A percentile compares a stretch with the other conserved stretches of the same genome.
phyloP scores from a whole-genome alignment of 1,140 invertebrate genomes.

The Homarus americanus region DNA sequence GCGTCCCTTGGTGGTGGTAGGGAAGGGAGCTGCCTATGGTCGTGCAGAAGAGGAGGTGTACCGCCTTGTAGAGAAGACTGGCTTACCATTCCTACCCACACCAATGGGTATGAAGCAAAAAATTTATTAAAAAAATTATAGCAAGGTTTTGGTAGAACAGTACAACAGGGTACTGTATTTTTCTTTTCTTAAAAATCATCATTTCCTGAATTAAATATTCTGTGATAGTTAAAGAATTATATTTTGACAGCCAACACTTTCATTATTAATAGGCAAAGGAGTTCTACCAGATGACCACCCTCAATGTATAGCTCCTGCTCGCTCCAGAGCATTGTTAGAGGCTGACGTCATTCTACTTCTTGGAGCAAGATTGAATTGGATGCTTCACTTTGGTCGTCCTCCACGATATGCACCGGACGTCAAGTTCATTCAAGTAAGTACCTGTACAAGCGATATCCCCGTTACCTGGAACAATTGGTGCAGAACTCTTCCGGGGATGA shows the following conservation, averaged over 20 bases:
- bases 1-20: constrained; percentile 92
- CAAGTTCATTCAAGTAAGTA: constrained; percentile 91
- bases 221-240: too few relatives aligned
- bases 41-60: constrained; percentile 86
- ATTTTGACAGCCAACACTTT: too few relatives aligned
- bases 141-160: too few relatives aligned
- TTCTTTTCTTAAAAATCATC: background rate
- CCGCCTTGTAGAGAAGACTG: constrained; percentile 84
- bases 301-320: constrained; percentile 89
- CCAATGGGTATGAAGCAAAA: constrained; percentile 89
- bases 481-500: too few relatives aligned
- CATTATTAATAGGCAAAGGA: constrained; percentile 83
- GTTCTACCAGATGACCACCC: constrained; percentile 90
- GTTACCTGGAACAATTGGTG: too few relatives aligned
- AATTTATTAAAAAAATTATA: too few relatives aligned
- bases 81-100: constrained; percentile 93
- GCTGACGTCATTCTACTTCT: constrained; percentile 93
- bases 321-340: constrained; percentile 90
- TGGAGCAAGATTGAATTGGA: constrained; percentile 97
- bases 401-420: constrained; percentile 90
- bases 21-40: constrained; percentile 93
- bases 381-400: constrained; percentile 95
- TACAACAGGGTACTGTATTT: background rate
- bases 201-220: background rate
- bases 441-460: too few relatives aligned